Evolutionary conservation across 1,140 invertebrate genomes (phyloP).

Genomic region (Ceratina japonica): DNA sequence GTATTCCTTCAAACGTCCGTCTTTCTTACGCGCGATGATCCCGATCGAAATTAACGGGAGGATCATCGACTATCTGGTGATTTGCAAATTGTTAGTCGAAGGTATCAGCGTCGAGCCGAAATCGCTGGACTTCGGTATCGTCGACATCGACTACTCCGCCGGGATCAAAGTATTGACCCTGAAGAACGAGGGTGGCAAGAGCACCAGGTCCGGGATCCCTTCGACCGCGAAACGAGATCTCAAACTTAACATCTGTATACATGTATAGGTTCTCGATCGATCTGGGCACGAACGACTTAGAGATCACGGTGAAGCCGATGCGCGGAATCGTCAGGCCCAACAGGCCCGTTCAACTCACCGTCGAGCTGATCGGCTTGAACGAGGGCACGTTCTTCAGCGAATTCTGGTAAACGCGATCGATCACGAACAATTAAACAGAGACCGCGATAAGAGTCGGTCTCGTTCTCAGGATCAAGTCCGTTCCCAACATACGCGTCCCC

Average conservation of each 20-base stretch:
- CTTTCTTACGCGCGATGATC: slow-evolving; percentile 60
- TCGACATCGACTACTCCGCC: slow-evolving; percentile 65
- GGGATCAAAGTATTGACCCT: slow-evolving; percentile 60
- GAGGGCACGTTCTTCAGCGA: slow-evolving; percentile 66
- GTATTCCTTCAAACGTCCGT: slow-evolving; percentile 61
- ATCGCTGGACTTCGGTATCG: slow-evolving; percentile 67
- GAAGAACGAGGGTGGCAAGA: slow-evolving; percentile 64
- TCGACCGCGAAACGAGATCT: not conserved
- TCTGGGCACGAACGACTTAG: slow-evolving; percentile 61
- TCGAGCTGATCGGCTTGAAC: slow-evolving; percentile 61
- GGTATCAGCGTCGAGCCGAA: slow-evolving; percentile 53
- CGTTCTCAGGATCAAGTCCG: slow-evolving; percentile 63
- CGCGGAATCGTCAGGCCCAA: slow-evolving; percentile 63
- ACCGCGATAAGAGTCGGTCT: not conserved
- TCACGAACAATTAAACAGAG: not conserved
- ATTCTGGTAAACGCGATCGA: slow-evolving; percentile 66
- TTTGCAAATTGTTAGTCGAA: slow-evolving; percentile 44
- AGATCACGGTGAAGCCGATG: slow-evolving; percentile 63
- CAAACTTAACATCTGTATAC: too few species aligned
- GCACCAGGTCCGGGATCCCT: slow-evolving; percentile 48
- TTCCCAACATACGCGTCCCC: slow-evolving; percentile 63
- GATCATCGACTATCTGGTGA: slow-evolving; percentile 61
- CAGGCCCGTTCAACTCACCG: slow-evolving; percentile 42
- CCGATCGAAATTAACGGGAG: slow-evolving; percentile 70
- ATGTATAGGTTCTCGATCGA: slow-evolving; percentile 71